phyloP scores from a whole-genome alignment of 2,888 invertebrate genomes.

The Gortyna flavago region DNA sequence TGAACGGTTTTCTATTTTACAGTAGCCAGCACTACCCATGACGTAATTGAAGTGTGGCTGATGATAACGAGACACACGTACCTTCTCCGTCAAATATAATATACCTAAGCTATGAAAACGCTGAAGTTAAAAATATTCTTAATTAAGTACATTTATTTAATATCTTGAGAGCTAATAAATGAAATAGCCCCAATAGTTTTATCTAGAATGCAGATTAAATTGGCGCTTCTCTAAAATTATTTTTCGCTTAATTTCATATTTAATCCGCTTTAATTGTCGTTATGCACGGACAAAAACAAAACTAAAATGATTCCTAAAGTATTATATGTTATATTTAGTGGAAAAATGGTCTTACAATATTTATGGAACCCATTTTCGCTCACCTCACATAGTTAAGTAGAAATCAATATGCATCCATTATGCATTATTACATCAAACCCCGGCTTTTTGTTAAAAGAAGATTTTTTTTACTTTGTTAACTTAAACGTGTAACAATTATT shows the following conservation, averaged over 20 bases:
- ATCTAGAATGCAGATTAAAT: slow-evolving; percentile 37
- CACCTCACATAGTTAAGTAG: neutral
- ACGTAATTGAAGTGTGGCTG: too few relatives aligned
- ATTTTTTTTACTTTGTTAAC: slow-evolving; percentile 1
- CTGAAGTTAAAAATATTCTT: neutral
- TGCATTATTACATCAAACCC: neutral
- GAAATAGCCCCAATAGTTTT: slow-evolving; percentile 19
- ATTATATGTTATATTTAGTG: neutral
- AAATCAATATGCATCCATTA: neutral
- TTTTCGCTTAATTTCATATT: slow-evolving; percentile 23
- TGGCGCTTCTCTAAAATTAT: slow-evolving; percentile 31
- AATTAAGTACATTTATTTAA: neutral
- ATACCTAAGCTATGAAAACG: neutral
- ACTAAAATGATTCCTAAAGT: neutral
- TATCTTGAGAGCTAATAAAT: slow-evolving; percentile 13
- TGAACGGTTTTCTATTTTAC: too few relatives aligned
- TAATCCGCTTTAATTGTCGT: neutral
- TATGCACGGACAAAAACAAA: neutral
- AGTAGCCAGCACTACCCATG: too few relatives aligned
- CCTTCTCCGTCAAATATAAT: too few relatives aligned
- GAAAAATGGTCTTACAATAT: neutral
- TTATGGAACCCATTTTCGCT: neutral
- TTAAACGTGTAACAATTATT: slow-evolving; percentile 41
- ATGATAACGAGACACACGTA: too few relatives aligned
- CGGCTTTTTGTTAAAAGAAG: neutral